Evolutionary conservation across 2,797 vertebrate genomes (phyloP).

Genomic region (Orestias chungarensis): DNA sequence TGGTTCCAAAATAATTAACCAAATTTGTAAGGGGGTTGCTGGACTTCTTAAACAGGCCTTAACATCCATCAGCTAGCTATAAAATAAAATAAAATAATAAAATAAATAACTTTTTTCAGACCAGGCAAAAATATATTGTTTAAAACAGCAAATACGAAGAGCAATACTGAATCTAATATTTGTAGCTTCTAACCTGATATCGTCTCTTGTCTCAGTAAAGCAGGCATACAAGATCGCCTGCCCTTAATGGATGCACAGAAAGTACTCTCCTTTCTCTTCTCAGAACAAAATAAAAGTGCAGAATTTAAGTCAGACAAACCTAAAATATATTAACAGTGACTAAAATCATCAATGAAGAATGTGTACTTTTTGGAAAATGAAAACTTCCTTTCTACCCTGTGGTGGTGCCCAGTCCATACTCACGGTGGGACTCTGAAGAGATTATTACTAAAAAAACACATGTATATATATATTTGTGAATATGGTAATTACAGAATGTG

Average conservation of each 20-base stretch:
- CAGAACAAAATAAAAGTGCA: background rate
- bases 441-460: background rate
- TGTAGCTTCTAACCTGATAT: background rate
- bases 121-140: too few relatives aligned
- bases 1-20: background rate
- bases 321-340: background rate
- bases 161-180: background rate
- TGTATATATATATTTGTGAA: background rate
- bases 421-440: background rate
- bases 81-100: background rate
- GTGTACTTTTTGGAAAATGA: background rate
- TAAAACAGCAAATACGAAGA: too few relatives aligned
- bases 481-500: background rate
- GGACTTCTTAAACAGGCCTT: background rate
- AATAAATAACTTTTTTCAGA: background rate
- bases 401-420: background rate
- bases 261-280: background rate
- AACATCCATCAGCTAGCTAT: background rate
- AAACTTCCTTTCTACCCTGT: background rate
- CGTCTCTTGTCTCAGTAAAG: too few relatives aligned
- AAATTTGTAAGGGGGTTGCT: background rate
- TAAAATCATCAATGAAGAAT: background rate
- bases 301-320: background rate
- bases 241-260: too few relatives aligned
- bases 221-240: too few relatives aligned